Percentiles rank a stretch among this genome's conserved stretches.
phyloP scores from a whole-genome alignment of 2,113 vertebrate species.

The Lampris incognitus region DNA sequence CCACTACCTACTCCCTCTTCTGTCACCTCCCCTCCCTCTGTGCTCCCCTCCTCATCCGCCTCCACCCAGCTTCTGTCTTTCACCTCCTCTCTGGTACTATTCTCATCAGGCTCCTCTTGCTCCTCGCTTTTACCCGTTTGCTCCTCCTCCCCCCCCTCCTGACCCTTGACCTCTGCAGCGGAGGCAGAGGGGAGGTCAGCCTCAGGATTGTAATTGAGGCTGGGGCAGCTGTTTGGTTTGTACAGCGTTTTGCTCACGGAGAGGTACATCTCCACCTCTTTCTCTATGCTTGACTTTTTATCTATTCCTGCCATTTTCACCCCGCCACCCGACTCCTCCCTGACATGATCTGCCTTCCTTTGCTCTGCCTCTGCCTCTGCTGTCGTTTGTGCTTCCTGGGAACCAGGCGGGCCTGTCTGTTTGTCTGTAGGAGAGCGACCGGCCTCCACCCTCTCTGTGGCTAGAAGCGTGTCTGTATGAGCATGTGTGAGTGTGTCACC shows the following conservation, averaged over 20 bases:
- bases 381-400: slow-evolving; percentile 16
- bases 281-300: slow-evolving; percentile 12
- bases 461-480: slow-evolving; percentile 54
- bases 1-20: slow-evolving; percentile 1
- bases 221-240: slow-evolving; percentile 78
- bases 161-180: slow-evolving; percentile 29
- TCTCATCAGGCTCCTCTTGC: slow-evolving; percentile 28
- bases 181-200: slow-evolving; percentile 21
- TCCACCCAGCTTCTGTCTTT: not conserved
- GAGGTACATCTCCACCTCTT: slow-evolving; percentile 60
- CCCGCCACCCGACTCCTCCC: not conserved
- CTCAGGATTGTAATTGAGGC: slow-evolving; percentile 54
- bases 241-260: slow-evolving; percentile 62
- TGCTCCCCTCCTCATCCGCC: not conserved
- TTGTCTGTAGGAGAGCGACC: slow-evolving; percentile 10
- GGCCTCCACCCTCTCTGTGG: slow-evolving; percentile 45
- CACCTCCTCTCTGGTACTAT: not conserved
- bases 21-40: slow-evolving; percentile 13
- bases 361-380: slow-evolving; percentile 19
- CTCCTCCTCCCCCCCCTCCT: slow-evolving; percentile 28
- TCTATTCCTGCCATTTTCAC: slow-evolving; percentile 13
- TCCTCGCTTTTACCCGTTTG: slow-evolving; percentile 25
- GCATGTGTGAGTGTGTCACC: slow-evolving; percentile 63
- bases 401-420: slow-evolving; percentile 30
- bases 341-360: not conserved